A percentile compares a stretch with the other conserved stretches of the same genome.
These are phyloP conservation scores for Bovichtus diacanthus DNA, from an alignment of 2,797 vertebrate species.

Conservation along the genomic window DNA sequence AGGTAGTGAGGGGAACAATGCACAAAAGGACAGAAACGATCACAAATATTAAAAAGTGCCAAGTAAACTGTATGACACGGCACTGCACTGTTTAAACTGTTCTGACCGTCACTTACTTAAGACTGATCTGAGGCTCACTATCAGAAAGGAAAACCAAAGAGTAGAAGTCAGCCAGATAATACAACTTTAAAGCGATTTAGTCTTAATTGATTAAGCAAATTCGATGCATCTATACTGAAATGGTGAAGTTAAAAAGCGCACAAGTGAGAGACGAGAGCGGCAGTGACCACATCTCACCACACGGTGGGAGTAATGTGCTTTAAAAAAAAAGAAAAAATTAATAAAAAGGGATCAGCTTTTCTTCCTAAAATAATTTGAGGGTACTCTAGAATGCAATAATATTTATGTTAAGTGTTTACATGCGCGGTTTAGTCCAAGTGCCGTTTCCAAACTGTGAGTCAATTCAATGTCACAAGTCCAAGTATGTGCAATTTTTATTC, in stretches of 20 bases:
- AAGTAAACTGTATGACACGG: background rate
- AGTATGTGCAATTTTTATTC: slow-evolving; percentile 1
- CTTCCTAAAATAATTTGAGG: background rate
- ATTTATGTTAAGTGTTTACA: slow-evolving; percentile 36
- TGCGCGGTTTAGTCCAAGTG: slow-evolving; percentile 26
- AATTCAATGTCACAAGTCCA: slow-evolving; percentile 15
- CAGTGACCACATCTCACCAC: slow-evolving; percentile 64
- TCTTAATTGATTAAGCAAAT: background rate
- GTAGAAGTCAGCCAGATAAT: slow-evolving; percentile 29
- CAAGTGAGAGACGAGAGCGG: background rate
- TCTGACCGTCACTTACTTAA: slow-evolving; percentile 71
- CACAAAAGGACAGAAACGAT: slow-evolving; percentile 23
- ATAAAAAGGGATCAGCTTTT: background rate
- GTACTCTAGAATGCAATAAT: slow-evolving; percentile 16
- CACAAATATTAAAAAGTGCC: slow-evolving; percentile 1
- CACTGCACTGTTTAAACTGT: background rate
- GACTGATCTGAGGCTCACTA: slow-evolving; percentile 69
- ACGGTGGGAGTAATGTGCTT: slow-evolving; percentile 70
- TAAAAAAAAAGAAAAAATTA: too few relatives aligned
- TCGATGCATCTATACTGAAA: background rate
- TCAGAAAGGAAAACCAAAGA: slow-evolving; percentile 37
- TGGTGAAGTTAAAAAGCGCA: too few relatives aligned
- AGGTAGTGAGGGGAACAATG: slow-evolving; percentile 20
- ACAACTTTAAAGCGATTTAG: background rate
- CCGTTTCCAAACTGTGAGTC: slow-evolving; percentile 17